Percentiles rank a stretch among this genome's conserved stretches.
These are phyloP conservation scores for Spodoptera picta DNA, from an alignment of 2,888 invertebrate genomes.

Conservation along the genomic window DNA sequence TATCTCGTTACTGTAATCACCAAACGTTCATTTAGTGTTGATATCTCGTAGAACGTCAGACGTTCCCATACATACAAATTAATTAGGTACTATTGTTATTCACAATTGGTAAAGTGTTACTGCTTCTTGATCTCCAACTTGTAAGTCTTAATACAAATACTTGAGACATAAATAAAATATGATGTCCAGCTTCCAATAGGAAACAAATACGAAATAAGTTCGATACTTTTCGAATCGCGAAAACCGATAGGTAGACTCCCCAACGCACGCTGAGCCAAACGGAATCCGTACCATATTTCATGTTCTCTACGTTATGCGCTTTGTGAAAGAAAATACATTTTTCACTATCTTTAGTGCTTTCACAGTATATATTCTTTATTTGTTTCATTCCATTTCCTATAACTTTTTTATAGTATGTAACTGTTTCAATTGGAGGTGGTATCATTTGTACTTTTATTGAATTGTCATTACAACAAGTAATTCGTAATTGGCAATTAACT, in stretches of 20 bases:
- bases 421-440: slow-evolving; percentile 39
- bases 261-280: slow-evolving; percentile 82
- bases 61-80: slow-evolving; percentile 41
- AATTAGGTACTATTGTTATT: slow-evolving; percentile 31
- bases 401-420: slow-evolving; percentile 46
- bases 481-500: no score
- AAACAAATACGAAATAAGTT: slow-evolving; percentile 83
- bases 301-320: slow-evolving; percentile 85
- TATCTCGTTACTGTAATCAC: slow-evolving; percentile 81
- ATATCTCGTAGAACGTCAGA: slow-evolving; percentile 55
- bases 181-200: slow-evolving; percentile 66
- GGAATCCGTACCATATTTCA: slow-evolving; percentile 87
- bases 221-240: slow-evolving; percentile 80
- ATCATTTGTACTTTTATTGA: slow-evolving; percentile 18
- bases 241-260: slow-evolving; percentile 82
- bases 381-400: slow-evolving; percentile 65
- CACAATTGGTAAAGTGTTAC: slow-evolving; percentile 2
- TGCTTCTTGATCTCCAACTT: slow-evolving; percentile 5
- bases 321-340: slow-evolving; percentile 88
- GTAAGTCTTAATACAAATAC: slow-evolving; percentile 21
- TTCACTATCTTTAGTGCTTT: slow-evolving; percentile 84
- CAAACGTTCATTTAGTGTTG: slow-evolving; percentile 70
- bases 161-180: slow-evolving; percentile 63
- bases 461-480: not conserved
- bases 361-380: slow-evolving; percentile 75